Conservation (phyloP, 2,888 invertebrate genomes). For the Cataglyphis albicans region DNA sequence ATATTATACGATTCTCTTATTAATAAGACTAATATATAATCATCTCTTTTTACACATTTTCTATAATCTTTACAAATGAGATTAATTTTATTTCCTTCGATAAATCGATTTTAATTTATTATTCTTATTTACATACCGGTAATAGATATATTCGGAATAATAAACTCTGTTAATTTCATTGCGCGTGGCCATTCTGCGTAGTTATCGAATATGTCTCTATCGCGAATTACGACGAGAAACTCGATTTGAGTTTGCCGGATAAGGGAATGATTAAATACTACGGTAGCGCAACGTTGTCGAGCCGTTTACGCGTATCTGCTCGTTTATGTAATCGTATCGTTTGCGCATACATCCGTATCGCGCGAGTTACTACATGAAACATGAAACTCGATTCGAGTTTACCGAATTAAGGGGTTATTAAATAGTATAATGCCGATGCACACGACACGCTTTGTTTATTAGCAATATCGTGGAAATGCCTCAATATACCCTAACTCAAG, state of each 20-base stretch:
- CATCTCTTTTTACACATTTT: background rate
- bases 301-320: slow-evolving; percentile 45
- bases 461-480: slow-evolving; percentile 10
- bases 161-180: slow-evolving; percentile 48
- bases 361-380: slow-evolving; percentile 42
- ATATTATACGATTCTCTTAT: background rate
- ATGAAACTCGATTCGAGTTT: slow-evolving; percentile 48
- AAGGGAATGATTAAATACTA: slow-evolving; percentile 57
- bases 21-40: background rate
- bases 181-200: slow-evolving; percentile 24
- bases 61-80: background rate
- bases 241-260: slow-evolving; percentile 55
- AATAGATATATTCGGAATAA: slow-evolving; percentile 24
- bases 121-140: background rate
- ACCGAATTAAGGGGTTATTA: slow-evolving; percentile 56
- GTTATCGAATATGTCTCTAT: slow-evolving; percentile 58
- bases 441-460: slow-evolving; percentile 51
- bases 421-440: slow-evolving; percentile 46
- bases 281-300: slow-evolving; percentile 38
- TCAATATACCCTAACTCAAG: slow-evolving; percentile 8
- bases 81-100: slow-evolving; percentile 1
- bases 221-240: slow-evolving; percentile 54
- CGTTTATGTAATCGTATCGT: slow-evolving; percentile 53
- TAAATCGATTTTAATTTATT: background rate
- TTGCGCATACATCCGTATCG: slow-evolving; percentile 51